These are phyloP conservation scores for Danionella cerebrum DNA, from an alignment of 2,113 vertebrate genomes.

Conservation along the genomic window DNA sequence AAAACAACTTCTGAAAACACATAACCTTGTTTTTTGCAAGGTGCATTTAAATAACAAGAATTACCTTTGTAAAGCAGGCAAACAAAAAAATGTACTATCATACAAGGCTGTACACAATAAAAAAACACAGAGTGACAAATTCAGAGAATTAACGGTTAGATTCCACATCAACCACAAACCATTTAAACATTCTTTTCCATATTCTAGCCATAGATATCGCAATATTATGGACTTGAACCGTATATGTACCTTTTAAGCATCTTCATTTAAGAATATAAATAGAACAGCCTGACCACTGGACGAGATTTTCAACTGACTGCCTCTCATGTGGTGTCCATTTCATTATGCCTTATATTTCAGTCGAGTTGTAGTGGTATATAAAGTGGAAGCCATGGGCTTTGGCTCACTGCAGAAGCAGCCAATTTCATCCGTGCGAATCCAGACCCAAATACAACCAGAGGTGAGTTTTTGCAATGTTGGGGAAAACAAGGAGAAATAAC, in stretches of 20 bases:
- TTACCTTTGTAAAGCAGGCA: too few species aligned
- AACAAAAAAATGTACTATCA: too few species aligned
- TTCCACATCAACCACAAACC: too few species aligned
- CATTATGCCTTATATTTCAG: conserved; percentile 68
- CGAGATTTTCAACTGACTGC: conserved; percentile 62
- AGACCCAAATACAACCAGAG: conserved; percentile 52
- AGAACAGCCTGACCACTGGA: conserved; percentile 71
- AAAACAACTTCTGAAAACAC: too few species aligned
- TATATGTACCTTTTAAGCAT: conserved; percentile 73
- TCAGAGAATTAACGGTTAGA: too few species aligned
- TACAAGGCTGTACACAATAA: too few species aligned
- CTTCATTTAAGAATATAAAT: conserved; percentile 76
- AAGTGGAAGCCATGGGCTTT: conserved; percentile 34
- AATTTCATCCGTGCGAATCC: conserved; percentile 58
- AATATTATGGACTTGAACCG: conserved; percentile 71
- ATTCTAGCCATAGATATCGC: conserved; percentile 58
- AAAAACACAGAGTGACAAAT: too few species aligned
- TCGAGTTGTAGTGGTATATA: conserved; percentile 63
- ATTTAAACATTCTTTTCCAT: too few species aligned
- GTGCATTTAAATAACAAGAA: too few species aligned
- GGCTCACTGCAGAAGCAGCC: conserved; percentile 63
- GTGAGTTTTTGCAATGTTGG: conserved; percentile 59
- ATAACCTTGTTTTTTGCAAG: too few species aligned
- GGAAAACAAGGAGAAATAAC: neutral
- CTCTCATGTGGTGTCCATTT: conserved; percentile 65